Conservation (phyloP, 2,113 vertebrate species). For the Ptilonorhynchus violaceus region DNA sequence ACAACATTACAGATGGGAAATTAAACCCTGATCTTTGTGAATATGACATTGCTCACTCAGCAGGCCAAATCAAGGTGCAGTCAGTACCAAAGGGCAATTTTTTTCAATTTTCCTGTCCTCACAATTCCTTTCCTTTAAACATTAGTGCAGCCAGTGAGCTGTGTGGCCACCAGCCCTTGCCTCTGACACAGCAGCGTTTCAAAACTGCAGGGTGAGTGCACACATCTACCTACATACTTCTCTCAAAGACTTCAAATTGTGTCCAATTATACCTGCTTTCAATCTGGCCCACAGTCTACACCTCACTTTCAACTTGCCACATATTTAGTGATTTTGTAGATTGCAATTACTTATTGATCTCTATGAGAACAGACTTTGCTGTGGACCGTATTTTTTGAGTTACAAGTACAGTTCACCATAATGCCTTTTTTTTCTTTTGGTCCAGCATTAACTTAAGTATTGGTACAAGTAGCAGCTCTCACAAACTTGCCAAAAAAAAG, state of each 20-base stretch:
- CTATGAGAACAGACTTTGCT: background rate
- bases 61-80: background rate
- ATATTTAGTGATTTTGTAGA: background rate
- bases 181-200: background rate
- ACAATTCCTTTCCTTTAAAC: background rate
- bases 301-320: background rate
- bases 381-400: background rate
- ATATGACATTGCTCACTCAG: background rate
- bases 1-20: background rate
- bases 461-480: conserved; percentile 29
- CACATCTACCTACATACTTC: background rate
- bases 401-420: background rate
- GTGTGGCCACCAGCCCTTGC: background rate
- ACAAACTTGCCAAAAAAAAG: conserved; percentile 21
- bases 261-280: background rate
- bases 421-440: background rate
- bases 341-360: background rate
- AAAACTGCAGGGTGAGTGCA: background rate
- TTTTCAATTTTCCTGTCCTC: background rate
- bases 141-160: background rate
- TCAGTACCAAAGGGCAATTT: background rate
- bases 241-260: background rate
- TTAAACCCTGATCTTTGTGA: background rate
- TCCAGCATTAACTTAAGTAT: background rate
- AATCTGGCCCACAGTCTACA: background rate